Evolutionary conservation across 2,888 invertebrate species (phyloP).

Genomic region (Eupithecia vulgata): DNA sequence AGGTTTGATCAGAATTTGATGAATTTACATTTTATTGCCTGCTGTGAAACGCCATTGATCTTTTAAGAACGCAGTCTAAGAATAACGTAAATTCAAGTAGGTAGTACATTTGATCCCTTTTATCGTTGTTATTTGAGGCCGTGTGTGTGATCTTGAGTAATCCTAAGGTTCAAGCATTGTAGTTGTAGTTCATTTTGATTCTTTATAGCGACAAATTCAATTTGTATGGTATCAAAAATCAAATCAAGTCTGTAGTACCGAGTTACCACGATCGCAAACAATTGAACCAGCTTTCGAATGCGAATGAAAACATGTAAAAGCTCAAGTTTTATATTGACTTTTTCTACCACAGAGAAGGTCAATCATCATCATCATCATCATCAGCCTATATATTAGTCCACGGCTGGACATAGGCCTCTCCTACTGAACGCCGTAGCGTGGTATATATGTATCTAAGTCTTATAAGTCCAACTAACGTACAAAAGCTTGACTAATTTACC

Average conservation of each 20-base stretch:
- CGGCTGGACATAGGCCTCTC: too few relatives aligned
- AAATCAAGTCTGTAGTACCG: background rate
- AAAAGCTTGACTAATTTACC: background rate
- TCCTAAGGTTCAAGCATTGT: background rate
- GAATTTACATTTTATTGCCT: slow-evolving; percentile 49
- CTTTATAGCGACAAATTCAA: background rate
- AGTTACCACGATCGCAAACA: background rate
- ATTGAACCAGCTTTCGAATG: background rate
- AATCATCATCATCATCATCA: too few relatives aligned
- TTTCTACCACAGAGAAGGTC: too few relatives aligned
- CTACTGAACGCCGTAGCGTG: too few relatives aligned
- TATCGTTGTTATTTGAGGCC: background rate
- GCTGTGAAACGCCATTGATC: slow-evolving; percentile 52
- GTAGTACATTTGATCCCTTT: background rate
- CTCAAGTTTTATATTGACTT: background rate
- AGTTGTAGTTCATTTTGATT: background rate
- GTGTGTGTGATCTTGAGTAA: background rate
- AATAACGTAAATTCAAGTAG: background rate
- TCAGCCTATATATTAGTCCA: too few relatives aligned
- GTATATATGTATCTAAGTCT: background rate
- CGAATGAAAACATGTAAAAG: background rate
- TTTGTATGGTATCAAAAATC: background rate
- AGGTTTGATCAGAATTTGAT: slow-evolving; percentile 49
- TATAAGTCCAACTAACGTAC: background rate
- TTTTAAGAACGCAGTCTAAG: slow-evolving; percentile 30